Percentiles rank a stretch among this genome's conserved stretches.
These are phyloP conservation scores for Argopecten irradians DNA, from an alignment of 1,140 invertebrate genomes.

Conservation along the genomic window DNA sequence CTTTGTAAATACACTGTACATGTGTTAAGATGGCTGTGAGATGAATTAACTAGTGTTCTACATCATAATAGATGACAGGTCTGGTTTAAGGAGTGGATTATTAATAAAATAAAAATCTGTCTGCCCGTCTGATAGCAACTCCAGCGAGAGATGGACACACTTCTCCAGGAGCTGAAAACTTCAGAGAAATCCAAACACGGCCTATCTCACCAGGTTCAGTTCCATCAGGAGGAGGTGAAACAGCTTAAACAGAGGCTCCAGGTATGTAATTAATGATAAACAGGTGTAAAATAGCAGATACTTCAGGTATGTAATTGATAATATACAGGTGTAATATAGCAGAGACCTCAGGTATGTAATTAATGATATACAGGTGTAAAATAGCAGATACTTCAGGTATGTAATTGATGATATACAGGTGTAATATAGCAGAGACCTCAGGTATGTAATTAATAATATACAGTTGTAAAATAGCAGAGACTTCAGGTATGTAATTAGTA, in stretches of 20 bases:
- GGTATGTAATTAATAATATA: not conserved
- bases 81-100: not conserved
- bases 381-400: not conserved
- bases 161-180: constrained; percentile 53
- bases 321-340: not conserved
- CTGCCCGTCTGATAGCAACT: constrained; percentile 52
- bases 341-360: too few species aligned
- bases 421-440: not conserved
- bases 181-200: constrained; percentile 55
- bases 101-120: not conserved
- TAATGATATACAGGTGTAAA: not conserved
- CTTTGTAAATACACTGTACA: too few species aligned
- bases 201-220: constrained; percentile 58
- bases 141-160: constrained; percentile 54
- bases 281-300: not conserved
- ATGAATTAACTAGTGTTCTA: too few species aligned
- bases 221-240: constrained; percentile 64
- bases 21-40: too few species aligned
- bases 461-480: not conserved
- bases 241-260: constrained; percentile 60
- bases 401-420: not conserved
- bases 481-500: not conserved
- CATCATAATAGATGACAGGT: not conserved
- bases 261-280: constrained; percentile 39
- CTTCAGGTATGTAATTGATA: too few species aligned